Base-by-base conservation (phyloP, 2,888 invertebrate genomes). In the Amphimallon solstitiale region DNA sequence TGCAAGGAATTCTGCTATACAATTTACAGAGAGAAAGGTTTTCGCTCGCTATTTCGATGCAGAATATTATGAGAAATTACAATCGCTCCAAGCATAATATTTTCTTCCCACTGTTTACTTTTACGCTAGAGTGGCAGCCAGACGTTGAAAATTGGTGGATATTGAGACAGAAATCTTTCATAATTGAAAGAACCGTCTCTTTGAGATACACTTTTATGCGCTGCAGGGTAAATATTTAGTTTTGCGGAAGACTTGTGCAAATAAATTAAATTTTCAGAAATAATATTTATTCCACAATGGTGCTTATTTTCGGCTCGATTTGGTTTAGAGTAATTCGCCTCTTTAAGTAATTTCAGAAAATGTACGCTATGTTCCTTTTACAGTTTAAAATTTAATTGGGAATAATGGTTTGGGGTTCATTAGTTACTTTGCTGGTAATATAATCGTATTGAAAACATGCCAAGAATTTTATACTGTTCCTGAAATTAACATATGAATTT, bases 41-140 rank as follows among this genome's bases (percentile, higher is more conserved):
- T 29, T 5, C 29, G 6, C 9, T 29, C 29, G 29, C 29, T 29
- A 29, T 40, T 14, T 40, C 40, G 14, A 40, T 14, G 45, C 52
- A 67, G 67, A 67, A 65, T 70, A 65, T 69, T 69, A 68, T 67
- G 68, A 71, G 68, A 70, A 71, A 69, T 71, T 70, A 71, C 71
- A 69, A 66, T 66, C 66, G 68, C 64, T 70, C 63, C 52, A 67
- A 60, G 52, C 67, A 70, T 62, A 68, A 70, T 65, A 70, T 68
- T 68, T 70, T 63, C 68, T 29, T 51, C 43, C 29, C 37, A 21
- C 48, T 54, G 29, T 34, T 38, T 66, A 60, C 66, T 68, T 66
- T 68, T 66, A 65, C 29, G 65, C 61, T 69, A 61, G 66, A 68
- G 66, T 62, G 70, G 59, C 66, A 67, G 67, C 63, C 49, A 52